phyloP scores from a whole-genome alignment of 1,140 invertebrate species.

The Euschistus heros region DNA sequence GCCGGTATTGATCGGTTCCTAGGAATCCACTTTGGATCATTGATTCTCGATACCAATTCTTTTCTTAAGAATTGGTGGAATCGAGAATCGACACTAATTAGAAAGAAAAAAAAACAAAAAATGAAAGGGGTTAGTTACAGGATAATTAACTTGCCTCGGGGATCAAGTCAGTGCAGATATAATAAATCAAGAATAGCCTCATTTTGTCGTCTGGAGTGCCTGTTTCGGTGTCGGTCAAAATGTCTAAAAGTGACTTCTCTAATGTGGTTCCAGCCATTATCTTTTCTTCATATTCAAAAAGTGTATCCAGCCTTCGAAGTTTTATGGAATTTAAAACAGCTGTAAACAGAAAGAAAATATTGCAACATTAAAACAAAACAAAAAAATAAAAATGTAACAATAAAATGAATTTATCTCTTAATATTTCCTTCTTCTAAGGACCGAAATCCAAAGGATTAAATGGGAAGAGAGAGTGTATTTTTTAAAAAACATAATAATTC shows the following conservation, averaged over 20 bases:
- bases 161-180: conserved; percentile 70
- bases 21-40: no score
- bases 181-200: conserved; percentile 89
- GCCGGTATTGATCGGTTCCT: no score
- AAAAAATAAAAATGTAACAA: neutral
- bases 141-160: conserved; percentile 51
- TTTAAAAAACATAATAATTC: no score
- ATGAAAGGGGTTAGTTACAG: neutral
- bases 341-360: conserved; percentile 31
- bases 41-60: no score
- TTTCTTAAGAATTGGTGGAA: no score
- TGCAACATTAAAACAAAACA: neutral
- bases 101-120: no score
- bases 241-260: conserved; percentile 64
- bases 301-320: conserved; percentile 77
- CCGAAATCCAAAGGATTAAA: no score
- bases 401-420: neutral
- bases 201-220: conserved; percentile 89
- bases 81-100: no score
- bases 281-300: conserved; percentile 97
- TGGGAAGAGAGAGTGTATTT: no score
- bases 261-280: conserved; percentile 76
- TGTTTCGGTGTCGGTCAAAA: conserved; percentile 73
- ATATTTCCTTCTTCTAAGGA: no score
- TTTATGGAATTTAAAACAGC: conserved; percentile 86